Base-by-base conservation (phyloP, 2,113 vertebrate species). In the Motacilla alba region DNA sequence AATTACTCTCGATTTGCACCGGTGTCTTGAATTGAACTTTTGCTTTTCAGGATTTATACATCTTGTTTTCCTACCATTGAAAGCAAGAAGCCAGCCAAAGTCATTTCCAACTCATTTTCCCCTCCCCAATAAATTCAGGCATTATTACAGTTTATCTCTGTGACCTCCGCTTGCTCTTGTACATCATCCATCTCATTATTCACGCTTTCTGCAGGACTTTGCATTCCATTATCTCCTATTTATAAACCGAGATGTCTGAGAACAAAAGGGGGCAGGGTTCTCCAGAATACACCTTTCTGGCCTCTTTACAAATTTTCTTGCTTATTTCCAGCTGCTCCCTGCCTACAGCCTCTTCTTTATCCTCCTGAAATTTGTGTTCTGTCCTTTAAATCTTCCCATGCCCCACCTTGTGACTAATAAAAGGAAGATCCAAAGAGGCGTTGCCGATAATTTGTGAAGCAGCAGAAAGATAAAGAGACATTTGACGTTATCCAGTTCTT, bases 11-110 rank as follows among this genome's bases (percentile, higher is more conserved):
- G 37, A 94, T 94, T 93, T 92, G 83, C 92, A 79, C 73, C 13
- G 16, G 44, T 90, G 64, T 76, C 72, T 81, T 43, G 64, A 86
- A 90, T 19, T 41, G 64, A 85, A 89, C 59, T 89, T 94, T 81
- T 96, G 96, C 90, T 97, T 95, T 97, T 96, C 89, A 96, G 94
- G 93, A 94, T 93, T 93, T 90, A 92, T 96, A 44, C 18, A 24
- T 74, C 93, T 93, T 94, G 62, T 95, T 92, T 91, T 73, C 86
- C 70, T 85, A 77, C 74, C 83, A 68, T 67, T 89, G 68, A 74
- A 94, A 92, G 84, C 33, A 56, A 92, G 68, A 80, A 94, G 63
- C 35, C n/a, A 69, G 69, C 30, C 66, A 82, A 95, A 91, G 73
- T 47, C 0, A 79, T 92, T 92, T 94, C 91, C 80, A 94, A 74